Percentiles rank a stretch among this genome's conserved stretches.
These are phyloP conservation scores for Carapus acus DNA, from an alignment of 2,797 vertebrate species.

Conservation along the genomic window DNA sequence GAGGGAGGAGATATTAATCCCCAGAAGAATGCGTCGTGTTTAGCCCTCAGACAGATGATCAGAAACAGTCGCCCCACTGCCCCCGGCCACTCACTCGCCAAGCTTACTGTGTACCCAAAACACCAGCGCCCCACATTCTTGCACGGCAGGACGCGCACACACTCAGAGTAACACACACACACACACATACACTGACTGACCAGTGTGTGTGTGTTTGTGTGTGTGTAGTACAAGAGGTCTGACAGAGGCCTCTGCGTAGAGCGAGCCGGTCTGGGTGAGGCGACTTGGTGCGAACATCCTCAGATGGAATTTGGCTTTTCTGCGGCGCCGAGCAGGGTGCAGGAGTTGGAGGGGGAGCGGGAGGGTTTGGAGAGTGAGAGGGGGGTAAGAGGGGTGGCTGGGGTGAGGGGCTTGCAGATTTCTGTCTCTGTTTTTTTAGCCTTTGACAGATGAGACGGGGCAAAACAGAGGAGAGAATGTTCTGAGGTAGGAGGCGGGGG, in stretches of 20 bases:
- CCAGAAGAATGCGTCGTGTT: slow-evolving; percentile 66
- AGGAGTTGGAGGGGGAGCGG: too few species aligned
- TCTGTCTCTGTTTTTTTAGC: slow-evolving; percentile 68
- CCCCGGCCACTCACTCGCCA: slow-evolving; percentile 31
- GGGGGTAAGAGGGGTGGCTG: too few species aligned
- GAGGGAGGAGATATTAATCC: slow-evolving; percentile 58
- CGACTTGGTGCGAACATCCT: slow-evolving; percentile 64
- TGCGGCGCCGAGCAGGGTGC: too few species aligned
- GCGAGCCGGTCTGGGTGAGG: slow-evolving; percentile 12
- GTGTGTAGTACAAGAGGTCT: too few species aligned
- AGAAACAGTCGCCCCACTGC: slow-evolving; percentile 61
- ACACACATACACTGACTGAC: too few species aligned
- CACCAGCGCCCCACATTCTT: slow-evolving; percentile 51
- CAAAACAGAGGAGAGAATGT: slow-evolving; percentile 63
- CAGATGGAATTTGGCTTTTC: slow-evolving; percentile 61
- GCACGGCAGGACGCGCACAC: slow-evolving; percentile 11
- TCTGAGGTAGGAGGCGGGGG: slow-evolving; percentile 50
- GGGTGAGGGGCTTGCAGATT: slow-evolving; percentile 29
- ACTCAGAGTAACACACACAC: too few species aligned
- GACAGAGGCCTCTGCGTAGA: too few species aligned
- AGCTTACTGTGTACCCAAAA: slow-evolving; percentile 56
- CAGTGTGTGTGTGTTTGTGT: too few species aligned
- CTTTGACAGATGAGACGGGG: slow-evolving; percentile 70
- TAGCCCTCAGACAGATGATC: slow-evolving; percentile 65
- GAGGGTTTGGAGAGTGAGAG: too few species aligned